Evolutionary conservation across 2,888 invertebrate species (phyloP).

Genomic region (Philaethria dido): DNA sequence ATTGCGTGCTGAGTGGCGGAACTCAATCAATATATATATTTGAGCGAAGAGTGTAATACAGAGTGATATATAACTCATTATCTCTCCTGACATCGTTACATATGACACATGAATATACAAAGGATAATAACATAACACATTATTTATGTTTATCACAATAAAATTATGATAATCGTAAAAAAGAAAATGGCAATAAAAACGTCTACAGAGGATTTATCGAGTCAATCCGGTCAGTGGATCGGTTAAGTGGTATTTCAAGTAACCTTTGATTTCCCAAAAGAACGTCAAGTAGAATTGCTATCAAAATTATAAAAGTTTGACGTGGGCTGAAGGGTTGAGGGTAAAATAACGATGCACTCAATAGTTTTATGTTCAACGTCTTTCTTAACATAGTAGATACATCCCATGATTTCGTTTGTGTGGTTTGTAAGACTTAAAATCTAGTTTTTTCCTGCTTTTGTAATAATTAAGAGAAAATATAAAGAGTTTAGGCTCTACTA

Average conservation of each 20-base stretch:
- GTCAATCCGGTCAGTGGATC: slow-evolving; percentile 45
- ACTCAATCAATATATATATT: too few relatives aligned
- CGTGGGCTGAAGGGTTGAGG: slow-evolving; percentile 45
- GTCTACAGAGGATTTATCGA: slow-evolving; percentile 46
- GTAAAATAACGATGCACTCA: slow-evolving; percentile 39
- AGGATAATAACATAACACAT: neutral
- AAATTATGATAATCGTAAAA: slow-evolving; percentile 42
- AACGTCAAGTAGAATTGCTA: slow-evolving; percentile 43
- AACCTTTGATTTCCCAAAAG: slow-evolving; percentile 48
- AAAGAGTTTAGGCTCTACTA: too few relatives aligned
- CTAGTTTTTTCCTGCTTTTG: too few relatives aligned
- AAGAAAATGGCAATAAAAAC: slow-evolving; percentile 45
- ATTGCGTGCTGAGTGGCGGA: too few relatives aligned
- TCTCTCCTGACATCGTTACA: too few relatives aligned
- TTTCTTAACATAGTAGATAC: neutral
- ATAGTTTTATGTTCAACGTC: slow-evolving; percentile 3
- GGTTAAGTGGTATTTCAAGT: slow-evolving; percentile 48
- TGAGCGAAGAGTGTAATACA: too few relatives aligned
- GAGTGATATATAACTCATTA: too few relatives aligned
- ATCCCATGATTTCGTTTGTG: too few relatives aligned
- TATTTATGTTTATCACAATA: slow-evolving; percentile 36
- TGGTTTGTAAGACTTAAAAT: too few relatives aligned
- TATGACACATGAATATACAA: neutral
- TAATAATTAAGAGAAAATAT: too few relatives aligned
- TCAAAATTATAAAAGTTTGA: slow-evolving; percentile 44